These are phyloP conservation scores for Linepithema humile DNA, from an alignment of 1,140 invertebrate genomes.

Conservation along the genomic window DNA sequence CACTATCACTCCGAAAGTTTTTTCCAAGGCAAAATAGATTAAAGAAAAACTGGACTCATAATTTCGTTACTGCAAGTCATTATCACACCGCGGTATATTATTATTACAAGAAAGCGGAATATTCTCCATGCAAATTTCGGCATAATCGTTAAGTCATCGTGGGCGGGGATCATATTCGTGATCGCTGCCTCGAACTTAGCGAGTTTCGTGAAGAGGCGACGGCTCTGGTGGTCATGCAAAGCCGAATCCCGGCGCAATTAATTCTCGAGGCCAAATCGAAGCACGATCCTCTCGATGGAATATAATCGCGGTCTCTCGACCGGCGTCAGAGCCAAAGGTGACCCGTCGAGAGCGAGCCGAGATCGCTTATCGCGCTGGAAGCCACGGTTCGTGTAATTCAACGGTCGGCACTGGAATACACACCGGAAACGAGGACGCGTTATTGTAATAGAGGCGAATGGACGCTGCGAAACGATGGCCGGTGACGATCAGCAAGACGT, in stretches of 20 bases:
- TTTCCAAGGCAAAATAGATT: background rate
- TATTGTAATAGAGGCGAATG: conserved; percentile 40
- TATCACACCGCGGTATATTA: too few relatives aligned
- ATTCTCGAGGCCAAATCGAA: conserved; percentile 71
- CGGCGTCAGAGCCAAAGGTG: conserved; percentile 65
- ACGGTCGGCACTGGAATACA: conserved; percentile 51
- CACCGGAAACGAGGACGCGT: conserved; percentile 55
- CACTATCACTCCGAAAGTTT: background rate
- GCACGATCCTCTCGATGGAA: conserved; percentile 60
- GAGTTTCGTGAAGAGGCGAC: conserved; percentile 35
- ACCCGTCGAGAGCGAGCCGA: conserved; percentile 49
- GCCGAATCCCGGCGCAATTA: conserved; percentile 76
- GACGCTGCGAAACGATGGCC: background rate
- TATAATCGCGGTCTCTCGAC: conserved; percentile 57
- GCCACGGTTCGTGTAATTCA: conserved; percentile 62
- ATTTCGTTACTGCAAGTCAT: background rate
- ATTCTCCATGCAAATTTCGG: conserved; percentile 7
- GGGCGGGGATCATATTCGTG: background rate
- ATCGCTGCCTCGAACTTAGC: conserved; percentile 23
- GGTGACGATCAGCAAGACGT: conserved; percentile 37
- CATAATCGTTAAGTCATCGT: background rate
- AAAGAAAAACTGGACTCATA: background rate
- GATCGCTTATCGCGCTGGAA: conserved; percentile 62
- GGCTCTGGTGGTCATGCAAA: conserved; percentile 71
- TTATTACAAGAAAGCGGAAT: background rate